Base-by-base conservation (phyloP, 2,113 vertebrate species). In the Scytalopus superciliaris region DNA sequence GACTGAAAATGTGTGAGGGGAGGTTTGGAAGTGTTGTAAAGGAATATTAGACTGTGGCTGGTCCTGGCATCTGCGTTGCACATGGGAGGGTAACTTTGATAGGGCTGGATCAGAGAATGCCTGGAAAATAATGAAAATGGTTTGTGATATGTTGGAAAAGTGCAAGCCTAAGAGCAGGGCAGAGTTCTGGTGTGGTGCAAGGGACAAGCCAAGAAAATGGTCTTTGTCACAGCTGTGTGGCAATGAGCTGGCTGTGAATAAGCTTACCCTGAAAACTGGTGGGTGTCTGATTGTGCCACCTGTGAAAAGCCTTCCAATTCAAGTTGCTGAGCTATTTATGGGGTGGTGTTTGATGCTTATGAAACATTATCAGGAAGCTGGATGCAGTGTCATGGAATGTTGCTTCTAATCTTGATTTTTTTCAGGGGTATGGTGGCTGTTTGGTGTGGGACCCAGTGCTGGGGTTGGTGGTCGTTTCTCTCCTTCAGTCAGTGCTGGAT, bases 181-280 rank as follows among this genome's bases (percentile, higher is more conserved):
- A 6, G 28, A 42, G 33, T 16, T 25, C 17, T 37, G 14, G 15
- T 8, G 8, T 33, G 27, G 11, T 11, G 6, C 31, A 47, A 53
- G 47, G 9, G 53, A 4, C 47, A 67, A 79, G 53, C 30, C 1
- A 3, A 35, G 70, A 27, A 17, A 5, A 1, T 39, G 0, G 0
- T 27, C 33, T 77, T 77, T 78, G 33, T 33, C 23, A 7, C 15
- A 1, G 3, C 11, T 21, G 14, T 64, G 84, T 64, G 53, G 25
- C 39, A 86, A 0, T 22, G 13, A 18, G 31, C 12, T 31, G 23
- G 19, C 31, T 64, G 31, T 59, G 60, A 27, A 64, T n/a, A 67
- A 55, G 14, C 33, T 83, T 52, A 7, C 6, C 67, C 30, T 52
- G 40, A 45, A 72, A 75, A 40, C 27, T 60, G 28, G 0, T 19